phyloP scores from a whole-genome alignment of 2,113 vertebrate genomes.

The Lepisosteus oculatus region DNA sequence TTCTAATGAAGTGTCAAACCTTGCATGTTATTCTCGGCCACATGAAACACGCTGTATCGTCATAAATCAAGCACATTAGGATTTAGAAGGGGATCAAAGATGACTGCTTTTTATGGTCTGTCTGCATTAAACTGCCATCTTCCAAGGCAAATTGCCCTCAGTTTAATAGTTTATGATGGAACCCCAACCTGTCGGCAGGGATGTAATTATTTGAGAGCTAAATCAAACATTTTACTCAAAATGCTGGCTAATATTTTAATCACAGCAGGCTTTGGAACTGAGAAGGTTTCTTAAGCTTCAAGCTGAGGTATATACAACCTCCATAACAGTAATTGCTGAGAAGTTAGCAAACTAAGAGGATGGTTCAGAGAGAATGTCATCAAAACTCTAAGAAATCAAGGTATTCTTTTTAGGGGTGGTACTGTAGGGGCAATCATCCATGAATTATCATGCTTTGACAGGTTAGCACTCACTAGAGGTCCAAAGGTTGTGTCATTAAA shows the following conservation, averaged over 20 bases:
- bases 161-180: slow-evolving; percentile 21
- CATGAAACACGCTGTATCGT: slow-evolving; percentile 17
- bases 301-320: background rate
- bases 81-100: slow-evolving; percentile 32
- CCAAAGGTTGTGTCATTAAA: too few species aligned
- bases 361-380: too few species aligned
- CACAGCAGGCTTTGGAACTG: background rate
- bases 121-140: slow-evolving; percentile 7
- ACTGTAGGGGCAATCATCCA: too few species aligned
- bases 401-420: too few species aligned
- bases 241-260: slow-evolving; percentile 16
- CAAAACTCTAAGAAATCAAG: too few species aligned
- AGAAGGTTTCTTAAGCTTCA: background rate
- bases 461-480: too few species aligned
- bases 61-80: slow-evolving; percentile 25
- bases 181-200: slow-evolving; percentile 8
- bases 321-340: background rate
- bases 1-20: slow-evolving; percentile 12
- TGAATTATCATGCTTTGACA: too few species aligned
- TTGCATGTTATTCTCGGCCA: background rate
- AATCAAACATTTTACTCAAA: slow-evolving; percentile 5
- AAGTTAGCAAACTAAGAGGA: too few species aligned
- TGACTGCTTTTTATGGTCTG: slow-evolving; percentile 13
- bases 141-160: slow-evolving; percentile 15
- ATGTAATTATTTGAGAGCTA: slow-evolving; percentile 21